Evolutionary conservation across 2,797 vertebrate species (phyloP).

Genomic region (Anableps anableps): DNA sequence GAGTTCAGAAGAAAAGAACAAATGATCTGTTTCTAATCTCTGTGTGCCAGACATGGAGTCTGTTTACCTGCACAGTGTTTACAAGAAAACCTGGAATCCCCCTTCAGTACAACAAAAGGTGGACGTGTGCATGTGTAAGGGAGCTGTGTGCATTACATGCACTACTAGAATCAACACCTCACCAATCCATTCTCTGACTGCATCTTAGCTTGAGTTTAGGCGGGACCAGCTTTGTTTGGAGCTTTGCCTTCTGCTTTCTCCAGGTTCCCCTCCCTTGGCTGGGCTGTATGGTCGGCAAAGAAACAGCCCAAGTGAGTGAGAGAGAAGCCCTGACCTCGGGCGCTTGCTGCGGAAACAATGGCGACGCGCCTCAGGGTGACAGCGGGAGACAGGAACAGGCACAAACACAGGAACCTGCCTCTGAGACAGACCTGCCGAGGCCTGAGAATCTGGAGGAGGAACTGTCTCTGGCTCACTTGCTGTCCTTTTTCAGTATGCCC

Average conservation of each 20-base stretch:
- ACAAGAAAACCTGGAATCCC: conserved; percentile 73
- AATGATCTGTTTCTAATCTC: conserved; percentile 33
- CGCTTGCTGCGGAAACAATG: conserved; percentile 80
- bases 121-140: conserved; percentile 65
- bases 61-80: conserved; percentile 78
- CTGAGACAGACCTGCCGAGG: conserved; percentile 67
- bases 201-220: conserved; percentile 47
- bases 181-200: conserved; percentile 30
- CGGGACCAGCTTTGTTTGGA: conserved; percentile 57
- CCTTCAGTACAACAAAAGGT: conserved; percentile 73
- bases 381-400: conserved; percentile 87
- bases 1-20: conserved; percentile 20
- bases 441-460: conserved; percentile 70
- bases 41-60: conserved; percentile 63
- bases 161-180: conserved; percentile 22
- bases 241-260: conserved; percentile 38
- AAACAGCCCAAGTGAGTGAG: conserved; percentile 33
- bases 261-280: conserved; percentile 37
- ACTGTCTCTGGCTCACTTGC: conserved; percentile 51
- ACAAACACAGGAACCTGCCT: conserved; percentile 87
- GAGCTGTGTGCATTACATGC: conserved; percentile 22
- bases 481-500: conserved; percentile 51
- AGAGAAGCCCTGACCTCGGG: conserved; percentile 69
- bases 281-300: conserved; percentile 38
- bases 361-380: conserved; percentile 81